phyloP scores from a whole-genome alignment of 1,140 invertebrate genomes.

The Hyles euphorbiae region DNA sequence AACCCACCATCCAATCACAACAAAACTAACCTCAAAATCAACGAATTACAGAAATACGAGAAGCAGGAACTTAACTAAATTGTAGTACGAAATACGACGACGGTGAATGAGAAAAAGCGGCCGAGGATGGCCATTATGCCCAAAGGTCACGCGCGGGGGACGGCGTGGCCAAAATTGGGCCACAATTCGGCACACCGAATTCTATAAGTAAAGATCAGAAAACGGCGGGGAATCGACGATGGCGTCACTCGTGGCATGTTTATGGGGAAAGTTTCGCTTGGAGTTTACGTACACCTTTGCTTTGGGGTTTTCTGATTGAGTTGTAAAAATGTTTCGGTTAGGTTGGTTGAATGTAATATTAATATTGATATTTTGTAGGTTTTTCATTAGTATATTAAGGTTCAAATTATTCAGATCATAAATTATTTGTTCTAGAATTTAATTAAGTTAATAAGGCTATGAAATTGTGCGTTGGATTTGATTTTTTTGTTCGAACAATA shows the following conservation, averaged over 20 bases:
- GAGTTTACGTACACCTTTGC: not conserved
- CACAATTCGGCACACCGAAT: slow-evolving; percentile 19
- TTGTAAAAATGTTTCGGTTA: too few relatives aligned
- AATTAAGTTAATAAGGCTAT: too few relatives aligned
- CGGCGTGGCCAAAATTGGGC: slow-evolving; percentile 16
- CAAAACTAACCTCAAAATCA: too few relatives aligned
- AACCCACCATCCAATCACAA: too few relatives aligned
- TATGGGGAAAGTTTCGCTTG: slow-evolving; percentile 2
- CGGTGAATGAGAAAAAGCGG: slow-evolving; percentile 20
- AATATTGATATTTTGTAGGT: too few relatives aligned
- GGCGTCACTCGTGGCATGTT: not conserved
- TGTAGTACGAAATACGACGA: slow-evolving; percentile 19
- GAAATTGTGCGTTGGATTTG: too few relatives aligned
- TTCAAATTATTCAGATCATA: too few relatives aligned
- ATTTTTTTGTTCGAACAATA: too few relatives aligned
- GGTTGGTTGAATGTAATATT: too few relatives aligned
- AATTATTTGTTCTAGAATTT: too few relatives aligned
- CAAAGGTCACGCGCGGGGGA: slow-evolving; percentile 20
- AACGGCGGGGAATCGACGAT: slow-evolving; percentile 14
- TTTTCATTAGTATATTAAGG: too few relatives aligned
- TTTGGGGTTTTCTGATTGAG: too few relatives aligned
- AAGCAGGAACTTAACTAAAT: slow-evolving; percentile 18
- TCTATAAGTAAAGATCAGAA: slow-evolving; percentile 35
- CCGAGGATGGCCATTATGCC: slow-evolving; percentile 15
- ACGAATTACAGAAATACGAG: not conserved